Evolutionary conservation across 1,140 invertebrate genomes (phyloP).

Genomic region (Spodoptera litura): DNA sequence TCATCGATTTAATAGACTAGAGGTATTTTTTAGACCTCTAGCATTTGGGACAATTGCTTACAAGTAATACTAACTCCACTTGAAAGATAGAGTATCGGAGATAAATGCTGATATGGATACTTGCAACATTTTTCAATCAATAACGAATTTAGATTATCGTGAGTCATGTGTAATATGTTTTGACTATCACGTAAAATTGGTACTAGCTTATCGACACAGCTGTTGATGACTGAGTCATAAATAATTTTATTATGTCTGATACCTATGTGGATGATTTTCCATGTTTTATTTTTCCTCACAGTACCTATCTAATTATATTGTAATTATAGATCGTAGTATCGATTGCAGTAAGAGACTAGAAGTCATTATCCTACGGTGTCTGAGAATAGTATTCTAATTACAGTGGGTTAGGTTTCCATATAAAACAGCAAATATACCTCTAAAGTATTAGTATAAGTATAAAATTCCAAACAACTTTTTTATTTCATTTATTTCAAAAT

Average conservation of each 20-base stretch:
- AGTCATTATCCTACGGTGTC: not conserved
- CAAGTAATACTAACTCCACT: not conserved
- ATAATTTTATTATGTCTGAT: no score
- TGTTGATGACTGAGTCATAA: no score
- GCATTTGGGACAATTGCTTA: not conserved
- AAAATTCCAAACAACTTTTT: no score
- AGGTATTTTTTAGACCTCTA: slow-evolving; percentile 26
- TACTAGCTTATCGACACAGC: no score
- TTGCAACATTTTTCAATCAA: not conserved
- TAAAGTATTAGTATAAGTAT: no score
- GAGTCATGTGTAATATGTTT: not conserved
- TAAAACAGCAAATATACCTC: no score
- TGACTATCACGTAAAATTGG: no score
- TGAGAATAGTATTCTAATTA: not conserved
- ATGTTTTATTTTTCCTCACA: no score
- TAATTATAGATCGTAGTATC: no score
- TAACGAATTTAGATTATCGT: not conserved
- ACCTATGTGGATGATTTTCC: no score
- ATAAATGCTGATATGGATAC: not conserved
- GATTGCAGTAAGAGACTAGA: not conserved
- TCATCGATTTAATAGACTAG: slow-evolving; percentile 31
- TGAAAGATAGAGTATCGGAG: not conserved
- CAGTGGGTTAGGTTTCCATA: not conserved
- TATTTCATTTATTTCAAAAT: no score
- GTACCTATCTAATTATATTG: no score